Conservation (phyloP, 2,888 invertebrate genomes). For the Ophion ventricosus region DNA sequence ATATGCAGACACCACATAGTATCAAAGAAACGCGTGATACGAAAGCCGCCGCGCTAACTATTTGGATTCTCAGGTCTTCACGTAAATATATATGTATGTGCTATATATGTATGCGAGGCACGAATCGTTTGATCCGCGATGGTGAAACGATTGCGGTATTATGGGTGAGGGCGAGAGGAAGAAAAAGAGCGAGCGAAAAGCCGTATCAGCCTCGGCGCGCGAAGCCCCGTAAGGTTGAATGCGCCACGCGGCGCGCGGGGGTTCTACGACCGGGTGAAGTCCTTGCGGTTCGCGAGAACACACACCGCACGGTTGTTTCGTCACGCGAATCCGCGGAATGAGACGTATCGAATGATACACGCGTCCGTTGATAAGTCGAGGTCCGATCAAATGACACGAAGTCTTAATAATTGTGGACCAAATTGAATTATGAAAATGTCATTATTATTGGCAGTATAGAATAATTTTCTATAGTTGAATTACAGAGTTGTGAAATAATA, state of each 20-base stretch:
- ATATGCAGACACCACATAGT: no score
- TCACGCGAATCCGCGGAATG: slow-evolving; percentile 6
- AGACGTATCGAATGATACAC: slow-evolving; percentile 43
- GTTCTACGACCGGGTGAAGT: slow-evolving; percentile 39
- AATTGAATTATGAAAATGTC: no score
- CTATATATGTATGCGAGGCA: neutral
- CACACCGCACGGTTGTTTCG: slow-evolving; percentile 14
- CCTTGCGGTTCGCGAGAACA: slow-evolving; percentile 9
- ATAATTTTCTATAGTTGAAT: no score
- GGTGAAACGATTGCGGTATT: slow-evolving; percentile 28
- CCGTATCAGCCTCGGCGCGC: slow-evolving; percentile 40
- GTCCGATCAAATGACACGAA: neutral
- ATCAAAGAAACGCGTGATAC: no score
- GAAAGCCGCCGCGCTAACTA: no score
- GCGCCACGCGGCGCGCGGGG: slow-evolving; percentile 21
- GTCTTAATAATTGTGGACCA: neutral
- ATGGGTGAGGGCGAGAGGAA: neutral
- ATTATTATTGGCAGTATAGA: no score
- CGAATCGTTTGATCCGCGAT: slow-evolving; percentile 44
- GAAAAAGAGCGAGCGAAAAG: slow-evolving; percentile 43
- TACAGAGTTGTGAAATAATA: no score
- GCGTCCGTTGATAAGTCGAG: neutral
- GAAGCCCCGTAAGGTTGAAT: slow-evolving; percentile 62
- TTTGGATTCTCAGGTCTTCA: no score
- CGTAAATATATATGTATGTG: no score